Base-by-base conservation (phyloP, 2,113 vertebrate species). In the Ceyx melanurus region DNA sequence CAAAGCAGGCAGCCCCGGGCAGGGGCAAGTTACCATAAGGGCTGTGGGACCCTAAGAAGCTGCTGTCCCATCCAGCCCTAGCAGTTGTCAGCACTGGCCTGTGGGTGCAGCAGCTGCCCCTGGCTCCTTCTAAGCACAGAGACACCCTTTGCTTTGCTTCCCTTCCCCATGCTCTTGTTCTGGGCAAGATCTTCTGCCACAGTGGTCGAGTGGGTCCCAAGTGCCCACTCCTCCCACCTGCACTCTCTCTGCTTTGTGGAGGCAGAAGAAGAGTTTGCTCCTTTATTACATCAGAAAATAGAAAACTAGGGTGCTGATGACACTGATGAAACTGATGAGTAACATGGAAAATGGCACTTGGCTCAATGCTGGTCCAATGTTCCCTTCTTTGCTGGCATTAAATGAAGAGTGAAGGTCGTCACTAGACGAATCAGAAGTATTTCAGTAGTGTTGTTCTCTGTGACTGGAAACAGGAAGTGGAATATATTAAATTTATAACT, bases 81-180 rank as follows among this genome's bases (percentile, higher is more conserved):
- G 40, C 33, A 45, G 22, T 2, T 15, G 31, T 31, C 23, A 92
- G 62, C 51, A 51, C 51, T 13, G 18, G 13, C 26, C 48, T 42
- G 43, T 11, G 73, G 31, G 22, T 68, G 45, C 70, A 84, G 60
- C 54, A 61, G 65, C 37, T 65, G 11, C 15, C 42, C 48, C 50
- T 10, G 50, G 48, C 29, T 60, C 10, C 56, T 31, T 15, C 77
- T 56, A 28, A 43, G 29, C 40, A 60, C 50, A 37, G 54, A 40
- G 26, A 5, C 4, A 6, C 0, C 1, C 57, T 78, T 46, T 0
- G 2, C 7, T 53, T 53, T 0, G 2, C 7, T 53, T 53, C 64
- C 66, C 31, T 40, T 50, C 23, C 65, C 17, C 3, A 3, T 20
- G 67, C 58, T 57, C 21, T 14, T 26, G 9, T 2, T 81, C 50